phyloP scores from a whole-genome alignment of 2,113 vertebrate species.

The Dascyllus trimaculatus region DNA sequence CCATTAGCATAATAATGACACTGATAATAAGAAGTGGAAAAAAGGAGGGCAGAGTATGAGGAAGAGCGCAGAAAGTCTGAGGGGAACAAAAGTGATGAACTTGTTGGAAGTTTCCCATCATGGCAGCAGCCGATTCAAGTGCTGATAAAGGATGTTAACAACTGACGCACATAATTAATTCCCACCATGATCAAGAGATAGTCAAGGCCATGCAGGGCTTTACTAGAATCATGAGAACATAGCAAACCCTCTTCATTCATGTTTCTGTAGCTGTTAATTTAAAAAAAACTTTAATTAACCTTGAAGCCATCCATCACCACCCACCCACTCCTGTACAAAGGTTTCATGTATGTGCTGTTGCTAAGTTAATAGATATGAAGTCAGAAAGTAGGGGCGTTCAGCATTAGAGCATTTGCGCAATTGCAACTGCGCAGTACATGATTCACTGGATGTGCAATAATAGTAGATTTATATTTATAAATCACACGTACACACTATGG shows the following conservation, averaged over 20 bases:
- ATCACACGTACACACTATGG: too few species aligned
- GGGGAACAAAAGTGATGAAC: neutral
- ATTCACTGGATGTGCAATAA: too few species aligned
- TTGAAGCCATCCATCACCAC: neutral
- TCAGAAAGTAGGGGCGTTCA: too few species aligned
- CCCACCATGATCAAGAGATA: neutral
- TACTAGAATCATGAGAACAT: neutral
- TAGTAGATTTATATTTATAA: too few species aligned
- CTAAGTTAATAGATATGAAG: too few species aligned
- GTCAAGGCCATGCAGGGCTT: neutral
- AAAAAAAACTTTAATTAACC: neutral
- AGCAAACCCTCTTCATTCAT: neutral
- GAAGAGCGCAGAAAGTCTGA: neutral
- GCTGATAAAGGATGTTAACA: neutral
- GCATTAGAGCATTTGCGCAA: too few species aligned
- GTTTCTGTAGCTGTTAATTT: neutral
- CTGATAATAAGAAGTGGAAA: neutral
- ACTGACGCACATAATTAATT: constrained; percentile 2
- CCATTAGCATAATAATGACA: constrained; percentile 39
- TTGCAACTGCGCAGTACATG: too few species aligned
- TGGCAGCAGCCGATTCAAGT: neutral
- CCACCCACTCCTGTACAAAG: neutral
- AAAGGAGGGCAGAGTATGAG: neutral
- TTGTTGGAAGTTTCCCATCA: neutral
- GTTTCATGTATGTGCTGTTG: neutral